Conservation (phyloP, 2,797 vertebrate species). For the Thripadectes ignobilis region DNA sequence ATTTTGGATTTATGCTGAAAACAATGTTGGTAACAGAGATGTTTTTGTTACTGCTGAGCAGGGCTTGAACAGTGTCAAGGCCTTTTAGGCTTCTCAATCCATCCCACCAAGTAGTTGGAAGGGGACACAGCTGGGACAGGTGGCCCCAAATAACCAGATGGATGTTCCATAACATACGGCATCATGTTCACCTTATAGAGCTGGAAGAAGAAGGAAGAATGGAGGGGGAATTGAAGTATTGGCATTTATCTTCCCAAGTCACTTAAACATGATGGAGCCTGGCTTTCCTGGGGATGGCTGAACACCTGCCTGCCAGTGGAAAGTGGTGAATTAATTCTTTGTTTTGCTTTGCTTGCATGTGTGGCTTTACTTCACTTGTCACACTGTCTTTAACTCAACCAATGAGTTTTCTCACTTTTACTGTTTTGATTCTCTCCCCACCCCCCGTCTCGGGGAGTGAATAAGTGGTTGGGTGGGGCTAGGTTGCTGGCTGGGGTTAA, state of each 20-base stretch:
- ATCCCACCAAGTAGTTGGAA: background rate
- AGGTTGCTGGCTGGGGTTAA: background rate
- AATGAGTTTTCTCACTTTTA: background rate
- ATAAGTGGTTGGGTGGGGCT: fast-evolving
- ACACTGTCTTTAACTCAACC: background rate
- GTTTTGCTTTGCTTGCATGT: background rate
- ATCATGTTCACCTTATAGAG: background rate
- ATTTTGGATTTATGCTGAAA: background rate
- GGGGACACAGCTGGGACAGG: background rate
- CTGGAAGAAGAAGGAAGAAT: background rate
- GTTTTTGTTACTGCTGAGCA: background rate
- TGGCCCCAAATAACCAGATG: background rate
- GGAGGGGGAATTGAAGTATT: fast-evolving
- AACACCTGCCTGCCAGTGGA: fast-evolving
- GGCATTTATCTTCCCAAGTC: background rate
- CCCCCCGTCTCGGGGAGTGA: fast-evolving
- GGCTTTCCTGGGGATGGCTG: background rate
- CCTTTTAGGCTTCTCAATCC: background rate
- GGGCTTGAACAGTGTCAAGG: background rate
- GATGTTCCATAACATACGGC: background rate
- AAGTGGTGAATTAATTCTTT: background rate
- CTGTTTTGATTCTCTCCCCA: background rate
- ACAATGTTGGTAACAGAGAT: background rate
- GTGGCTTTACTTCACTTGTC: background rate
- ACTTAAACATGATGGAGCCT: fast-evolving